phyloP scores from a whole-genome alignment of 2,888 invertebrate species.

The Catonia carolina region DNA sequence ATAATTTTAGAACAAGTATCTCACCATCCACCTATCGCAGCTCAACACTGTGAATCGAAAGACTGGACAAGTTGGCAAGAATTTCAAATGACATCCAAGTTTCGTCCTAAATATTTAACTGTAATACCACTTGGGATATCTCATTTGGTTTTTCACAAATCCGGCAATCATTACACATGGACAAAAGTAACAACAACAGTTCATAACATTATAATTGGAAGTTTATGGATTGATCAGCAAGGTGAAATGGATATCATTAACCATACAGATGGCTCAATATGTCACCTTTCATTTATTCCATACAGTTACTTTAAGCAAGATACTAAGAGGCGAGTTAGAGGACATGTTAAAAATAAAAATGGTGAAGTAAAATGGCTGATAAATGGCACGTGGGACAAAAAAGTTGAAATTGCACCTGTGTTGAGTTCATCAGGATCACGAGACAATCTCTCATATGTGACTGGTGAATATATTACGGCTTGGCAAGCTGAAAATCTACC shows the following conservation, averaged over 20 bases:
- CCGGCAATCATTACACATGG: slow-evolving; percentile 75
- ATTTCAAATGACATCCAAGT: slow-evolving; percentile 98
- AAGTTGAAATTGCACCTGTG: slow-evolving; percentile 91
- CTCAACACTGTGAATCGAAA: slow-evolving; percentile 85
- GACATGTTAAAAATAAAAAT: slow-evolving; percentile 51
- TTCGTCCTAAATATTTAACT: slow-evolving; percentile 95
- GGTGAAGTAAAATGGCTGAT: slow-evolving; percentile 59
- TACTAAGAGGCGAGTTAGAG: slow-evolving; percentile 75
- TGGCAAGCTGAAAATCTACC: slow-evolving; percentile 81
- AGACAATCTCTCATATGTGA: slow-evolving; percentile 86
- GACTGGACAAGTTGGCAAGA: slow-evolving; percentile 97
- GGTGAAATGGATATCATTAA: slow-evolving; percentile 98
- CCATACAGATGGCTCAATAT: slow-evolving; percentile 81
- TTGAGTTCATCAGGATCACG: slow-evolving; percentile 58
- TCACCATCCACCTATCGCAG: slow-evolving; percentile 97
- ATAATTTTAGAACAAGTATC: slow-evolving; percentile 92
- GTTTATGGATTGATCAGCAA: slow-evolving; percentile 98
- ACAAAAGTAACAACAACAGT: slow-evolving; percentile 80
- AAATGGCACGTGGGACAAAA: slow-evolving; percentile 90
- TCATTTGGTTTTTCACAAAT: slow-evolving; percentile 49
- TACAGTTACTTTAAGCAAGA: slow-evolving; percentile 98
- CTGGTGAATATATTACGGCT: slow-evolving; percentile 73
- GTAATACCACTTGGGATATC: slow-evolving; percentile 57
- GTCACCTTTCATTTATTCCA: slow-evolving; percentile 92
- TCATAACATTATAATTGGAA: slow-evolving; percentile 98